Evolutionary conservation across 2,113 vertebrate species (phyloP).

Genomic region (Syrrhaptes paradoxus): DNA sequence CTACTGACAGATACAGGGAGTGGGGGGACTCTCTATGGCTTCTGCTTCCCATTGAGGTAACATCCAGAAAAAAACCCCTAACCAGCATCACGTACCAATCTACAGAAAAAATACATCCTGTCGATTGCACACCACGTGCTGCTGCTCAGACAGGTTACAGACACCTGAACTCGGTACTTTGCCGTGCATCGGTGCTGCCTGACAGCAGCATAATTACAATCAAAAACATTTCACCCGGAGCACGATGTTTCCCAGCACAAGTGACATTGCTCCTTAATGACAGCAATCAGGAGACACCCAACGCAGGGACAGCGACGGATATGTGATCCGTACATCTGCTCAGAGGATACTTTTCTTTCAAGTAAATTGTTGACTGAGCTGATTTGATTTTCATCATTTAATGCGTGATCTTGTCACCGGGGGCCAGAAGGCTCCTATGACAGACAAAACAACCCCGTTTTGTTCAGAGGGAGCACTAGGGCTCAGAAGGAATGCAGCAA

Average conservation of each 20-base stretch:
- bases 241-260: neutral
- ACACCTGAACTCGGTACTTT: neutral
- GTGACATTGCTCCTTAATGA: neutral
- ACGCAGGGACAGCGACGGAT: neutral
- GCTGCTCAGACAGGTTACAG: neutral
- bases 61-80: neutral
- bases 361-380: neutral
- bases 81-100: neutral
- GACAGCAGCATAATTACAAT: neutral
- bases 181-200: neutral
- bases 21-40: neutral
- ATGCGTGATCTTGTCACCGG: neutral
- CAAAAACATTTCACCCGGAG: neutral
- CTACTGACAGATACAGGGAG: neutral
- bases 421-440: neutral
- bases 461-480: neutral
- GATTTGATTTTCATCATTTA: neutral
- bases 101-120: neutral
- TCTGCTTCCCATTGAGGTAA: neutral
- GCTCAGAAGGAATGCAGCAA: neutral
- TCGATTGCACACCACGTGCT: neutral
- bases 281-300: neutral
- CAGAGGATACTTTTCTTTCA: neutral
- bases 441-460: neutral
- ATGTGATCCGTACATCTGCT: neutral